Conservation (phyloP, 2,797 vertebrate genomes). For the Erithacus rubecula region DNA sequence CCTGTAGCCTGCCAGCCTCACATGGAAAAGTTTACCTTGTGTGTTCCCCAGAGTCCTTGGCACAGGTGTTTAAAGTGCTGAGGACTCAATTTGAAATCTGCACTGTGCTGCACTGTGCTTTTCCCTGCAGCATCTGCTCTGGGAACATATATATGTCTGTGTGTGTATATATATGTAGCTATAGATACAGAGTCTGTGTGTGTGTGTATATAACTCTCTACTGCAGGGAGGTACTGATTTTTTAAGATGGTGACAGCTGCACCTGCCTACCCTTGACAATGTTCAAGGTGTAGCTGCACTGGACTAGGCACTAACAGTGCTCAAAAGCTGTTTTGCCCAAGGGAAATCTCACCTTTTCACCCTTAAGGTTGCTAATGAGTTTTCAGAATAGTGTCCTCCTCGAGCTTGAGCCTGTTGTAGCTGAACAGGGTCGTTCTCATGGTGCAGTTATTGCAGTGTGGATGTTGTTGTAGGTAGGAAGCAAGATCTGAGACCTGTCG, state of each 20-base stretch:
- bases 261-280: not conserved
- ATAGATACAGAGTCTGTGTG: no score
- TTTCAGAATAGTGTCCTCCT: not conserved
- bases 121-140: not conserved
- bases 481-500: not conserved
- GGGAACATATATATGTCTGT: not conserved
- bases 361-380: not conserved
- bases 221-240: not conserved
- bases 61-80: not conserved
- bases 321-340: not conserved
- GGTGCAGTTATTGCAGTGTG: not conserved
- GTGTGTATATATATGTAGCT: no score
- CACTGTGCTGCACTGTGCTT: not conserved
- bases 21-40: not conserved
- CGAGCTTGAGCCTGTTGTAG: fast-evolving
- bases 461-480: not conserved
- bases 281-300: not conserved
- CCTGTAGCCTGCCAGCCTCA: not conserved
- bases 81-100: not conserved
- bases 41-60: fast-evolving
- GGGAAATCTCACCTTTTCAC: not conserved
- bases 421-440: not conserved
- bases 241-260: not conserved
- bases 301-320: not conserved
- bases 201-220: not conserved